A percentile compares a stretch with the other conserved stretches of the same genome.
These are phyloP conservation scores for Ariolimax columbianus DNA, from an alignment of 2,888 invertebrate species.

Conservation along the genomic window DNA sequence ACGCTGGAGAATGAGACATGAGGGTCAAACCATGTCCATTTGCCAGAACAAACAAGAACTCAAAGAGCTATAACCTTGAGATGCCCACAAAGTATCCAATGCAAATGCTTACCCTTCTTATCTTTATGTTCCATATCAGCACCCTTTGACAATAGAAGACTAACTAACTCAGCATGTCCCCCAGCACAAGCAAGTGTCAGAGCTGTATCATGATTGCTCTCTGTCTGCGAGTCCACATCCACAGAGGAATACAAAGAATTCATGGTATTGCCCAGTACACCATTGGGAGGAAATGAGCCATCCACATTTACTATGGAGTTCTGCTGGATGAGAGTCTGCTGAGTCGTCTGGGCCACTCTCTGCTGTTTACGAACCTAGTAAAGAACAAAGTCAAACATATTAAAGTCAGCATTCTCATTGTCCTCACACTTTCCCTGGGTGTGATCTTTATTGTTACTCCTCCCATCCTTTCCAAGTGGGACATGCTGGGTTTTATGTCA, in stretches of 20 bases:
- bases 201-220: conserved; percentile 99
- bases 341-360: conserved; percentile 26
- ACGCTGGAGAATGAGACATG: too few species aligned
- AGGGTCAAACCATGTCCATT: too few species aligned
- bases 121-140: conserved; percentile 98
- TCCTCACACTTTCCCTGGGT: too few species aligned
- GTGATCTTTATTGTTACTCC: too few species aligned
- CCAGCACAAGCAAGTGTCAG: conserved; percentile 97
- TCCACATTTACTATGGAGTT: conserved; percentile 44
- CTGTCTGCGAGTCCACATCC: conserved; percentile 98
- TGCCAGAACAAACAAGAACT: too few species aligned
- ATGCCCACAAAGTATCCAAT: too few species aligned
- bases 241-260: conserved; percentile 70
- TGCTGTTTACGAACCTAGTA: conserved; percentile 46
- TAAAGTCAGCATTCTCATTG: too few species aligned
- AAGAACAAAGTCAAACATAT: neutral
- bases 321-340: conserved; percentile 34
- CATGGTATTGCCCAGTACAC: neutral
- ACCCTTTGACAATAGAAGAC: conserved; percentile 91
- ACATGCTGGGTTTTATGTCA: too few species aligned
- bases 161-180: conserved; percentile 93
- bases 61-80: too few species aligned
- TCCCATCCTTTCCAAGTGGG: too few species aligned
- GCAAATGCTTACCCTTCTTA: conserved; percentile 86
- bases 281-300: neutral